Conservation (phyloP, 2,888 invertebrate genomes). For the Chrysomela aeneicollis region DNA sequence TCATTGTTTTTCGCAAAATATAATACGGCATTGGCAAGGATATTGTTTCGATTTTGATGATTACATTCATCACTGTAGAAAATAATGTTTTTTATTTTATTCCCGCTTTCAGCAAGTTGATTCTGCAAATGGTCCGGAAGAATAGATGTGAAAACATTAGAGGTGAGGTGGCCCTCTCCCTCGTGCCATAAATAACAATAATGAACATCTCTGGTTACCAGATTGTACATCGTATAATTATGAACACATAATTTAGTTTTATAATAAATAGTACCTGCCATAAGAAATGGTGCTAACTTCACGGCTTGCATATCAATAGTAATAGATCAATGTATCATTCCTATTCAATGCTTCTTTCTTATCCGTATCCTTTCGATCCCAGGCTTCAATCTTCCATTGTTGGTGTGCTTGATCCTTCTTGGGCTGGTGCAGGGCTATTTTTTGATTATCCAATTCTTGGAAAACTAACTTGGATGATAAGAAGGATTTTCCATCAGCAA, state of each 20-base stretch:
- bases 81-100: constrained; percentile 18
- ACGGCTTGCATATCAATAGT: constrained; percentile 24
- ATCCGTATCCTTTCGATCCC: constrained; percentile 20
- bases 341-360: constrained; percentile 19
- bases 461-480: too few relatives aligned
- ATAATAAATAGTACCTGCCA: constrained; percentile 25
- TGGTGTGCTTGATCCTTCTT: too few relatives aligned
- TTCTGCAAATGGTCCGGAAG: not conserved
- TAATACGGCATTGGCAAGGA: constrained; percentile 44
- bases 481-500: too few relatives aligned
- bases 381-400: too few relatives aligned
- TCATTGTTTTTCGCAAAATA: constrained; percentile 33
- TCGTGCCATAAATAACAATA: constrained; percentile 33
- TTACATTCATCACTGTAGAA: constrained; percentile 28
- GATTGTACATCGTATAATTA: constrained; percentile 34
- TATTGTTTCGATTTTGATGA: constrained; percentile 32
- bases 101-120: too few relatives aligned
- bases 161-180: constrained; percentile 9
- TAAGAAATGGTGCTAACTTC: not conserved
- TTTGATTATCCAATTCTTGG: too few relatives aligned
- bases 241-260: constrained; percentile 31
- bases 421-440: too few relatives aligned
- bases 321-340: constrained; percentile 23
- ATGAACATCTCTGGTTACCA: constrained; percentile 24
- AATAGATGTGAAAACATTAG: constrained; percentile 19